A percentile compares a stretch with the other conserved stretches of the same genome.
Evolutionary conservation across 2,113 vertebrate species (phyloP).

Genomic region (Australoheros scitulus): DNA sequence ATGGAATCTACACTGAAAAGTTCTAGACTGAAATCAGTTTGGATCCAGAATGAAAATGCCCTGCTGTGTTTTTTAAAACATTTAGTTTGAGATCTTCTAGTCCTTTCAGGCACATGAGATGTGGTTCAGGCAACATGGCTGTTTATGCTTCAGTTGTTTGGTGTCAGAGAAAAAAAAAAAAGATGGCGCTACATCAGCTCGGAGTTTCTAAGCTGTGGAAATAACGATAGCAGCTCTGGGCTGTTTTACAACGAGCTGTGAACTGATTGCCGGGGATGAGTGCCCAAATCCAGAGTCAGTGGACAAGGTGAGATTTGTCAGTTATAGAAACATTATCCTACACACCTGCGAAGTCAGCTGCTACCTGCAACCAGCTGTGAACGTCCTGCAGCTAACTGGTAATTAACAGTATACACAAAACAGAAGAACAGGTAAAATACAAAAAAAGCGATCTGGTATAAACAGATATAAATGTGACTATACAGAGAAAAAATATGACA

Average conservation of each 20-base stretch:
- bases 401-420: neutral
- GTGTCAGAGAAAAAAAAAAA: neutral
- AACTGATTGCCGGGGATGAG: neutral
- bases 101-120: conserved; percentile 1
- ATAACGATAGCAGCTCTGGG: too few species aligned
- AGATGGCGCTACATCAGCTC: neutral
- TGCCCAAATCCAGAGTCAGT: neutral
- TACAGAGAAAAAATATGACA: neutral
- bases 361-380: neutral
- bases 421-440: neutral
- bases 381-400: neutral
- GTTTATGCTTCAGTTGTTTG: neutral
- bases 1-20: neutral
- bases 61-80: neutral
- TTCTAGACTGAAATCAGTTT: neutral
- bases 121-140: conserved; percentile 1
- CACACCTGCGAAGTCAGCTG: neutral
- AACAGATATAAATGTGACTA: neutral
- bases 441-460: neutral
- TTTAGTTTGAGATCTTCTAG: neutral
- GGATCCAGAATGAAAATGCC: neutral
- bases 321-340: neutral
- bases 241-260: neutral
- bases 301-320: neutral
- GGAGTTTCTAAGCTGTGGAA: neutral